phyloP scores from a whole-genome alignment of 2,113 vertebrate genomes.

The Tragelaphus scriptus region DNA sequence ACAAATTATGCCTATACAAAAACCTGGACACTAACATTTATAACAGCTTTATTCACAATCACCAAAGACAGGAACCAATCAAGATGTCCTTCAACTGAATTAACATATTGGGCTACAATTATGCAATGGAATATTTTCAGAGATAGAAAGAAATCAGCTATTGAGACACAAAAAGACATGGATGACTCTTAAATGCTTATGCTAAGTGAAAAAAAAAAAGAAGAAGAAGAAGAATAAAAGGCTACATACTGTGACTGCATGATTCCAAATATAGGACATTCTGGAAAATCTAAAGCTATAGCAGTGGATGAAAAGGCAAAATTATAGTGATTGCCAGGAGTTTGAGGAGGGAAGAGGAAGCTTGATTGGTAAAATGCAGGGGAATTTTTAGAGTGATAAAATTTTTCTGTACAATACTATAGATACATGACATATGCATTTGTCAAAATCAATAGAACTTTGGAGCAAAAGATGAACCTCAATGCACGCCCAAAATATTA shows the following conservation, averaged over 20 bases:
- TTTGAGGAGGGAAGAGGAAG: background rate
- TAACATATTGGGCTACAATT: too few species aligned
- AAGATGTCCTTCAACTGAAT: background rate
- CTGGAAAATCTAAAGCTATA: background rate
- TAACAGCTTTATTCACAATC: background rate
- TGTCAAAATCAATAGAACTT: background rate
- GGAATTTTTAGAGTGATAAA: background rate
- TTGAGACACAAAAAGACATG: background rate
- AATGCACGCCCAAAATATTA: background rate
- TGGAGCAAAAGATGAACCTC: background rate
- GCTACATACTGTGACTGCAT: fast-evolving
- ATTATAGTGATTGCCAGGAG: background rate
- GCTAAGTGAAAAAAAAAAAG: background rate
- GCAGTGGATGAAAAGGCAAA: background rate
- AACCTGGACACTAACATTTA: background rate
- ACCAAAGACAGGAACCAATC: background rate
- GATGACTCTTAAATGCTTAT: background rate
- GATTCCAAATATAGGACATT: background rate
- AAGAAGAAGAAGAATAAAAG: background rate
- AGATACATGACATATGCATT: background rate
- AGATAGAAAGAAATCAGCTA: background rate
- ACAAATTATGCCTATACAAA: background rate
- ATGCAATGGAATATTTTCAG: background rate
- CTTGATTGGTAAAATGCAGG: background rate
- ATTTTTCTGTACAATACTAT: background rate